Conservation (phyloP, 2,888 invertebrate genomes). For the Nomada ferruginata region DNA sequence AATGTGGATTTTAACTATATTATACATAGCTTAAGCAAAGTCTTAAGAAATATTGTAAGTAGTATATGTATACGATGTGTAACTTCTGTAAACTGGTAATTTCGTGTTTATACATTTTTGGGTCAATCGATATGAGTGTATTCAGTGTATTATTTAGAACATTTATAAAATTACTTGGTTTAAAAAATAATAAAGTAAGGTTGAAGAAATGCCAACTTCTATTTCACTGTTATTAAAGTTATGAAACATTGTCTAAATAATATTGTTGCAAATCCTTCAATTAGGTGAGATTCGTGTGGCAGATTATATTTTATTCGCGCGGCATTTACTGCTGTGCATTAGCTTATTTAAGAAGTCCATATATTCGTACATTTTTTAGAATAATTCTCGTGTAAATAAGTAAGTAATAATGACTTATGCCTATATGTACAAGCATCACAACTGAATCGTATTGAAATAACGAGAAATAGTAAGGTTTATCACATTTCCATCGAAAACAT, state of each 20-base stretch:
- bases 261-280: conserved; percentile 9
- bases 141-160: too few species aligned
- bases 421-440: neutral
- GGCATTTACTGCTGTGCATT: neutral
- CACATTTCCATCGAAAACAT: conserved; percentile 39
- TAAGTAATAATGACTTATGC: neutral
- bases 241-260: too few species aligned
- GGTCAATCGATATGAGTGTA: too few species aligned
- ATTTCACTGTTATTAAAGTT: neutral
- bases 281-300: neutral
- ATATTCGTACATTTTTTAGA: neutral
- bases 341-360: neutral
- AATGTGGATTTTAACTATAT: too few species aligned
- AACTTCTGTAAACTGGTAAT: too few species aligned
- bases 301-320: neutral
- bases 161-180: too few species aligned
- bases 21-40: too few species aligned
- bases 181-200: too few species aligned
- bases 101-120: too few species aligned
- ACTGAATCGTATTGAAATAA: conserved; percentile 18
- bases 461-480: conserved; percentile 23
- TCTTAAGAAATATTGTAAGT: too few species aligned
- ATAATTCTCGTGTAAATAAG: neutral
- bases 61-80: too few species aligned
- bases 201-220: too few species aligned